Evolutionary conservation across 2,888 invertebrate genomes (phyloP).

Genomic region (Drosophila percnosoma): DNA sequence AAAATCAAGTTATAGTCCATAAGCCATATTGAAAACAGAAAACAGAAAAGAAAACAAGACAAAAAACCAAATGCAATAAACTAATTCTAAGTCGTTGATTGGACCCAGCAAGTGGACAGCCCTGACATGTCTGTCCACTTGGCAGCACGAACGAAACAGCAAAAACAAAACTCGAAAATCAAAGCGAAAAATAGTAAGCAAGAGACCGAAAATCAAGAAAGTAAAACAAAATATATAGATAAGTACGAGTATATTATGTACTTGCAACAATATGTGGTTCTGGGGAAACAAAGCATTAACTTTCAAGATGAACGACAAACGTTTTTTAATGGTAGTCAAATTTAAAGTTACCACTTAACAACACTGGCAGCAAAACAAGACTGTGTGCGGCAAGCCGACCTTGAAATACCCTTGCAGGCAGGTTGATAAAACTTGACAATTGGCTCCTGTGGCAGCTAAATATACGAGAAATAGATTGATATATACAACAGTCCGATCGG

Average conservation of each 20-base stretch:
- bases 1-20: constrained; percentile 50
- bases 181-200: constrained; percentile 44
- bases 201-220: constrained; percentile 19
- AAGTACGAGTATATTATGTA: constrained; percentile 15
- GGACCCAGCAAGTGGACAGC: constrained; percentile 35
- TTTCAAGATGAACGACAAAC: constrained; percentile 53
- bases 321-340: constrained; percentile 52
- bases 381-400: constrained; percentile 29
- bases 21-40: constrained; percentile 26
- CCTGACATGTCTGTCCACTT: constrained; percentile 26
- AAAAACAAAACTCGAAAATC: constrained; percentile 53
- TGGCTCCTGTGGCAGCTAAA: constrained; percentile 26
- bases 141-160: constrained; percentile 32
- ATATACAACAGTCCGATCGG: constrained; percentile 7
- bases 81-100: constrained; percentile 54
- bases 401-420: constrained; percentile 36
- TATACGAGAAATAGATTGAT: neutral
- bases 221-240: constrained; percentile 24
- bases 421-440: neutral
- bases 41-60: constrained; percentile 12
- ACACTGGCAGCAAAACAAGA: neutral
- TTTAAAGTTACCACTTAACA: constrained; percentile 52
- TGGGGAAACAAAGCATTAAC: constrained; percentile 77
- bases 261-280: constrained; percentile 58
- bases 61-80: constrained; percentile 52